Evolutionary conservation across 2,888 invertebrate genomes (phyloP), one percentile per base, ranked within the genome.

Genomic region (Lottia scabra): DNA sequence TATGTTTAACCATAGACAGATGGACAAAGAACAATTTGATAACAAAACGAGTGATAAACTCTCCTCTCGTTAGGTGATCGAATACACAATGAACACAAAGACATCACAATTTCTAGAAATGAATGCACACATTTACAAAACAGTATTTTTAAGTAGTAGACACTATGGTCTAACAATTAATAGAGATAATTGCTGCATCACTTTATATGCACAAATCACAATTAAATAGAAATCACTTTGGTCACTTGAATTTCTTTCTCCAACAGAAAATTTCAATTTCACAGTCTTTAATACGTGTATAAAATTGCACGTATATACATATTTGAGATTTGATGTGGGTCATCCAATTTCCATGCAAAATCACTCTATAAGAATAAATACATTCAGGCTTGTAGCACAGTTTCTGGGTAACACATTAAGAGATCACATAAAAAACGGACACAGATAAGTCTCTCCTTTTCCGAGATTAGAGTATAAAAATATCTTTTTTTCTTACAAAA

Each of bases 1-100:
- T 56, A 56, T 56, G 56, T 56, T 56, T 56, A 56, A 56, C 56
- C 56, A 56, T 56, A 56, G 56, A 56, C 56, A 56, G 56, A 56
- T 56, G 56, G 56, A 56, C 56, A 56, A 23, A 23, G 56, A 38
- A 56, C 56, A 23, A 56, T 23, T 56, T 56, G 23, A 23, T 56
- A 56, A 56, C 56, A 56, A 19, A 56, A 56, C 19, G 56, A 56
- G 19, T 19, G 19, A 19, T 56, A 12, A 23, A 19, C 19, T 19
- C 12, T 23, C n/a, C n/a, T 19, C 19, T 56, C 56, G 13, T 56
- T 23, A 56, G 38, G 38, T 38, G 38, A 38, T 38, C 38, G 19
- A 12, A 56, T 23, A 56, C 56, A 56, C 56, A 56, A 56, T 56
- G 56, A 56, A 56, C 56, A 56, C 56, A 56, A 56, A 23, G 56